Percentiles rank a stretch among this genome's conserved stretches.
Evolutionary conservation across 2,888 invertebrate species (phyloP).

Genomic region (Chymomyza caudatula): DNA sequence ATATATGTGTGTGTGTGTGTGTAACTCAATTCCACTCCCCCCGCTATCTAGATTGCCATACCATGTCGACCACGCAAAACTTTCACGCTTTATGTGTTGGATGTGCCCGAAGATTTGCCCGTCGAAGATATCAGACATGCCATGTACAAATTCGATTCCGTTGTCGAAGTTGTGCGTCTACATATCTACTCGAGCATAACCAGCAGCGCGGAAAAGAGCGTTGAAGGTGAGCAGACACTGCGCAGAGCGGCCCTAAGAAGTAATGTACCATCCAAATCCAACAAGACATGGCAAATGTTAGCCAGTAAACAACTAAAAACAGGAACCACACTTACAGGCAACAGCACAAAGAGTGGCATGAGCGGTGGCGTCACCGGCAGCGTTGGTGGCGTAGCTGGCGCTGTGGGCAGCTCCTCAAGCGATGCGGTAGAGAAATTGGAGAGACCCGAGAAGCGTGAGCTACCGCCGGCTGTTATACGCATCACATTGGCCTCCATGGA

Average conservation of each 20-base stretch:
- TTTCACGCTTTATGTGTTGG: conserved; percentile 89
- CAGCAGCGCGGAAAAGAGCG: conserved; percentile 59
- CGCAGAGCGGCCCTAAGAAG: conserved; percentile 62
- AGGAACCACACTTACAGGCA: conserved; percentile 26
- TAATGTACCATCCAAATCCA: conserved; percentile 40
- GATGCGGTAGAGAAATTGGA: conserved; percentile 62
- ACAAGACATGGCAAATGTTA: not conserved
- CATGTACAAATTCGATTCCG: conserved; percentile 87
- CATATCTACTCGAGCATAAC: conserved; percentile 77
- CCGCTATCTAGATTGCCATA: conserved; percentile 83
- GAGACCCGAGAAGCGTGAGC: conserved; percentile 78
- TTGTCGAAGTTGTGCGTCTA: conserved; percentile 88
- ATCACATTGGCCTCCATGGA: conserved; percentile 87
- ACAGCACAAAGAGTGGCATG: conserved; percentile 36
- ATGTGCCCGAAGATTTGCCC: conserved; percentile 90
- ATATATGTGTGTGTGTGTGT: not conserved
- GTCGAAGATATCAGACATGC: conserved; percentile 90
- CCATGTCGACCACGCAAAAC: conserved; percentile 92
- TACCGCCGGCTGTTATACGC: conserved; percentile 83
- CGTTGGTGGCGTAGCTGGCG: not conserved
- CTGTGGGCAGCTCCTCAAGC: conserved; percentile 31
- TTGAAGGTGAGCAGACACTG: conserved; percentile 73
- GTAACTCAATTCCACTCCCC: not conserved
- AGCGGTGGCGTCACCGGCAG: conserved; percentile 19
- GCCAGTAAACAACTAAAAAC: not conserved